Percentiles rank a stretch among this genome's conserved stretches.
Evolutionary conservation across 2,797 vertebrate species (phyloP).

Genomic region (Dendrocincla fuliginosa): DNA sequence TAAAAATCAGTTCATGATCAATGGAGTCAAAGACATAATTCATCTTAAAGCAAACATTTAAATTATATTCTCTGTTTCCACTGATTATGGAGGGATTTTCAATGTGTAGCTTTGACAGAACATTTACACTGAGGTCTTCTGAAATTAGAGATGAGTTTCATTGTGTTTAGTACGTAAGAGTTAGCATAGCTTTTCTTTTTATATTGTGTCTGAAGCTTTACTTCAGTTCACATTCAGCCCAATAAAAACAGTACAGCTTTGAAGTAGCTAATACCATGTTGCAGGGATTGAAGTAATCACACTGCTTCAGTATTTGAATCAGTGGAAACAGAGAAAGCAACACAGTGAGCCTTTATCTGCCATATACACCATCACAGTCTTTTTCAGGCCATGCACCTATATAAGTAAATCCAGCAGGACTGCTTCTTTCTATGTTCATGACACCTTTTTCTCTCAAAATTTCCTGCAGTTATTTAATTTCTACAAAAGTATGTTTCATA

Average conservation of each 20-base stretch:
- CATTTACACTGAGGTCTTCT: neutral
- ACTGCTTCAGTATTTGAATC: neutral
- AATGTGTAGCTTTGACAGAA: neutral
- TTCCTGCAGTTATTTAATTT: neutral
- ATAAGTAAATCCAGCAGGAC: neutral
- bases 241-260: neutral
- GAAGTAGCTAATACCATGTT: neutral
- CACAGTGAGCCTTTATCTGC: neutral
- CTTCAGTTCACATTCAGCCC: neutral
- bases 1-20: neutral
- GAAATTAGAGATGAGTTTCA: neutral
- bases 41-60: neutral
- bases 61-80: neutral
- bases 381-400: neutral
- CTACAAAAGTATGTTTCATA: neutral
- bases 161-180: neutral
- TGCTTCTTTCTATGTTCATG: neutral
- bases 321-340: neutral
- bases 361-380: neutral
- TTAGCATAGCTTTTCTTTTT: neutral
- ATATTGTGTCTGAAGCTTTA: neutral
- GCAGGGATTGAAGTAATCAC: neutral
- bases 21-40: neutral
- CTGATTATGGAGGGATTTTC: neutral
- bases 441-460: neutral